phyloP scores from a whole-genome alignment of 1,140 invertebrate species.

The Planococcus citri region DNA sequence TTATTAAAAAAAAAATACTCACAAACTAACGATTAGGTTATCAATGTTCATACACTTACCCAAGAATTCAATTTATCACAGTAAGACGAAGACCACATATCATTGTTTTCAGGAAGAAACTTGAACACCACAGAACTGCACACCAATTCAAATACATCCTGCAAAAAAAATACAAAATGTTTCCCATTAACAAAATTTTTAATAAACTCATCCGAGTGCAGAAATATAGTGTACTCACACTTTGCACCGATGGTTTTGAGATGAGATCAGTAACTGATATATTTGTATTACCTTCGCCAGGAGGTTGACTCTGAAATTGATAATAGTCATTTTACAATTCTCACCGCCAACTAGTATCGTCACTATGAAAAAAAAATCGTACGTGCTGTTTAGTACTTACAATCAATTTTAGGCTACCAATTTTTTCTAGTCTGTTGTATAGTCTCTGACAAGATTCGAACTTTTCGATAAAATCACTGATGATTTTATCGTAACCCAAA shows the following conservation, averaged over 20 bases:
- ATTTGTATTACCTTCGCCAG: constrained; percentile 52
- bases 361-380: background rate
- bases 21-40: too few species aligned
- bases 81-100: constrained; percentile 49
- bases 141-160: constrained; percentile 64
- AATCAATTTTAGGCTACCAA: constrained; percentile 55
- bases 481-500: constrained; percentile 60
- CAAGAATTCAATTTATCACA: constrained; percentile 87
- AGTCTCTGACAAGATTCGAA: constrained; percentile 62
- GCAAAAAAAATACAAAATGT: constrained; percentile 31
- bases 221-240: constrained; percentile 36
- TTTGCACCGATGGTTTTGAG: constrained; percentile 47
- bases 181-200: too few species aligned
- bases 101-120: constrained; percentile 52
- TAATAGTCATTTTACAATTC: too few species aligned
- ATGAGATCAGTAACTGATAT: constrained; percentile 48
- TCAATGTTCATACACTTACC: constrained; percentile 36
- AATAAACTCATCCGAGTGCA: background rate
- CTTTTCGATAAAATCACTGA: constrained; percentile 54
- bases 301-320: constrained; percentile 53
- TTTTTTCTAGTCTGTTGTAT: constrained; percentile 55
- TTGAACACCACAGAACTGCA: constrained; percentile 78
- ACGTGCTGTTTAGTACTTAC: constrained; percentile 39
- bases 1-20: too few species aligned
- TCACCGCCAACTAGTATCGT: too few species aligned